phyloP scores from a whole-genome alignment of 2,888 invertebrate genomes.

The Crioceris asparagi region DNA sequence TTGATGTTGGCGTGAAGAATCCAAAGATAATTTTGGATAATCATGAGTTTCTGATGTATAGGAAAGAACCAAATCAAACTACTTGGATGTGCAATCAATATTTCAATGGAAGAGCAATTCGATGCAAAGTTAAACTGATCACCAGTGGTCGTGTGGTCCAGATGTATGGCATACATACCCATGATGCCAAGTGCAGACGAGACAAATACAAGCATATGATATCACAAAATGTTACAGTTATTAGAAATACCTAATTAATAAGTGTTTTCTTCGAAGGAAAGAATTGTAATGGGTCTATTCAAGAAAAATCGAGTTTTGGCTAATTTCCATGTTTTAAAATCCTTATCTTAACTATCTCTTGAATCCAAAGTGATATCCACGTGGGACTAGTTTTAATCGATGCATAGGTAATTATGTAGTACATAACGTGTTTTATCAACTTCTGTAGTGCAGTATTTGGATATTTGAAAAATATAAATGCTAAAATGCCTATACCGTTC shows the following conservation, averaged over 20 bases:
- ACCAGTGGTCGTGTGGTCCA: constrained; percentile 21
- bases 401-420: no score
- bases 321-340: no score
- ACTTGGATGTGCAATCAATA: constrained; percentile 24
- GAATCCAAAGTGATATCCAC: no score
- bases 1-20: constrained; percentile 24
- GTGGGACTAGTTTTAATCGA: no score
- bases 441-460: no score
- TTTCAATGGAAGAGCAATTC: constrained; percentile 20
- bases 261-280: no score
- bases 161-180: constrained; percentile 18
- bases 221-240: constrained; percentile 19
- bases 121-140: constrained; percentile 23
- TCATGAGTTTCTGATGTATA: constrained; percentile 20
- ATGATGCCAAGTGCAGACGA: constrained; percentile 14
- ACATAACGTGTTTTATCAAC: no score
- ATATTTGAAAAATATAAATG: no score
- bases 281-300: no score
- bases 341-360: no score
- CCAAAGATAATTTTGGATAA: constrained; percentile 25
- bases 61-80: constrained; percentile 19
- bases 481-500: no score
- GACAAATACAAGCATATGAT: constrained; percentile 20
- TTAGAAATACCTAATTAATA: constrained; percentile 8
- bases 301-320: no score